Evolutionary conservation across 2,888 invertebrate species (phyloP), one percentile per base, ranked within the genome.

Genomic region (Ophonus ardosiacus): DNA sequence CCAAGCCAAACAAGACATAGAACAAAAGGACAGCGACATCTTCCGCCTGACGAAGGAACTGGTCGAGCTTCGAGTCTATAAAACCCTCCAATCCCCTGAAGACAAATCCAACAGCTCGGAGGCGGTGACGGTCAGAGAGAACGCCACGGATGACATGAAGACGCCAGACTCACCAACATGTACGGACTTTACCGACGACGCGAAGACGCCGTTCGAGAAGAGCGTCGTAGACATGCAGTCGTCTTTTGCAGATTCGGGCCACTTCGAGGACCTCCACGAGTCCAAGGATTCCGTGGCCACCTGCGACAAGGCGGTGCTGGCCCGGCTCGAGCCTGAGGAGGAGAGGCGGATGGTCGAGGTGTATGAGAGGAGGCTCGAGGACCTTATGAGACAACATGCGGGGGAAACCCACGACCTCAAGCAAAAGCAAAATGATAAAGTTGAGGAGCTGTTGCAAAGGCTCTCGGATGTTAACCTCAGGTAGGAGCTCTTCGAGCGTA

Each of bases 201-300:
- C 56, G n/a, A 76, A 76, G 31, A 68, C 68, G 40, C 71, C 71
- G 8, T 74, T 74, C 18, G 79, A 79, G n/a, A 78, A 79, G 63
- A 79, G 88, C 76, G 86, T 87, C 10, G 87, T 87, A 5, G 96
- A 96, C 89, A 94, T 96, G 93, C 95, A 95, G 88, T 94, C 95
- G 87, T 97, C 97, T 38, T 95, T 96, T 89, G 95, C 96, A 83
- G 97, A 97, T 91, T 97, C 97, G 7, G 97, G 97, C 63, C 96
- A 97, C 91, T 97, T 96, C 91, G 97, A 97, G 90, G 97, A 97
- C 91, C 86, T 86, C 88, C 83, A 76, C 86, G 87, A 87, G 85
- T 81, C 84, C 13, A 81, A 76, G 68, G 68, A 71, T 21, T 68
- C 85, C 38, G 92, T 84, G 88, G 90, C 92, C 51, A 92, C 93